Percentiles rank a stretch among this genome's conserved stretches.
Evolutionary conservation across 2,888 invertebrate species (phyloP).

Genomic region (Polydrusus cervinus): DNA sequence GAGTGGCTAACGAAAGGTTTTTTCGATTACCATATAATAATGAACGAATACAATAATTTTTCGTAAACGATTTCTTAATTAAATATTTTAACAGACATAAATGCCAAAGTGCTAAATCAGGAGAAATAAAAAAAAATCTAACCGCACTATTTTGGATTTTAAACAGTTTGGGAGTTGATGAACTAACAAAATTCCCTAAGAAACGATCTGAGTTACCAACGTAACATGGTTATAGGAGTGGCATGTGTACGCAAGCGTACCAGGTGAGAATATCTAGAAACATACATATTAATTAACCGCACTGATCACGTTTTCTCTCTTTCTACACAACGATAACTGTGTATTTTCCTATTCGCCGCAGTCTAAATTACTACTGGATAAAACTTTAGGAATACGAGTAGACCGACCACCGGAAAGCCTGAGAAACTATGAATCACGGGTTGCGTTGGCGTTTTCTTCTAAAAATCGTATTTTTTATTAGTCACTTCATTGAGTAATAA

Average conservation of each 20-base stretch:
- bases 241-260: slow-evolving; percentile 23
- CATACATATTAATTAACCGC: not conserved
- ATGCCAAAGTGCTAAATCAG: not conserved
- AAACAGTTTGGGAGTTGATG: slow-evolving; percentile 16
- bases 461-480: slow-evolving; percentile 9
- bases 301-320: not conserved
- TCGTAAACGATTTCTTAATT: not conserved
- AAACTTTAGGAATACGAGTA: not conserved
- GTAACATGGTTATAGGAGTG: slow-evolving; percentile 24
- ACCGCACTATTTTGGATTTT: slow-evolving; percentile 23
- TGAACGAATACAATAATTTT: slow-evolving; percentile 4
- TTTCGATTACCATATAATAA: not conserved
- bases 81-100: not conserved
- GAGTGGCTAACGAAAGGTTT: not conserved
- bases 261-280: not conserved
- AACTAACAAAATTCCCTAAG: slow-evolving; percentile 35
- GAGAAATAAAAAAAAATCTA: slow-evolving; percentile 10
- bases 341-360: not conserved
- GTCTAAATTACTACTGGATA: not conserved
- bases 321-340: not conserved
- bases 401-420: not conserved
- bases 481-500: slow-evolving; percentile 7
- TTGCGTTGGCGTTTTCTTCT: slow-evolving; percentile 19
- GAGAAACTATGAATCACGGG: slow-evolving; percentile 15
- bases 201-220: slow-evolving; percentile 25